Conservation (phyloP, 2,797 vertebrate genomes). For the Lagodon rhomboides region DNA sequence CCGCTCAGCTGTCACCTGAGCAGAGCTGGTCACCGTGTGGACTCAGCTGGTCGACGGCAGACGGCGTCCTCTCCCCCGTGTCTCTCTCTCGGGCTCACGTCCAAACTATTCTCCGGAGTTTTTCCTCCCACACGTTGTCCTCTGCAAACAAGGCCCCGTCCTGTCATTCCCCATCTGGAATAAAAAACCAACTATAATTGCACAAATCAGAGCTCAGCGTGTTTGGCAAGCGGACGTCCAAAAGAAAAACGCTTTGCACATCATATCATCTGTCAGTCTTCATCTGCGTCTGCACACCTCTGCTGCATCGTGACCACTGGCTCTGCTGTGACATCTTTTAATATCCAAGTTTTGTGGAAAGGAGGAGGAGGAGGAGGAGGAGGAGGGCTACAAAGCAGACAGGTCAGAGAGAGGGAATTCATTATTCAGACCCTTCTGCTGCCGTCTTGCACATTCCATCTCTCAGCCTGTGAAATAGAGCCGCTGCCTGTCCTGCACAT, state of each 20-base stretch:
- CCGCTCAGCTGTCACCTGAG: constrained; percentile 33
- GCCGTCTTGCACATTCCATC: constrained; percentile 69
- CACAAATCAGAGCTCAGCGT: constrained; percentile 54
- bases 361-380: background rate
- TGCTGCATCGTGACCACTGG: constrained; percentile 66
- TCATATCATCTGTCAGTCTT: constrained; percentile 60
- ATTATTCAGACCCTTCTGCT: constrained; percentile 78
- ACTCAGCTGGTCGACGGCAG: constrained; percentile 28
- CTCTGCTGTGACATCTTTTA: constrained; percentile 87
- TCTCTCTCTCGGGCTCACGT: constrained; percentile 6
- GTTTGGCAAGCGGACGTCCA: constrained; percentile 45
- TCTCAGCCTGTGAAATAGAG: constrained; percentile 75
- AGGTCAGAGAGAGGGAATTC: constrained; percentile 71
- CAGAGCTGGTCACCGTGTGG: constrained; percentile 35
- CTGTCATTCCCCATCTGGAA: constrained; percentile 39
- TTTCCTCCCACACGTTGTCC: constrained; percentile 24
- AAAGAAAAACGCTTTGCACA: constrained; percentile 43
- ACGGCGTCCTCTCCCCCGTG: background rate
- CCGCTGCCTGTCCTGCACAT: constrained; percentile 70
- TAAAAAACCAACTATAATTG: constrained; percentile 48
- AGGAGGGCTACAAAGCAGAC: constrained; percentile 80
- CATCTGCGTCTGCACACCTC: constrained; percentile 39
- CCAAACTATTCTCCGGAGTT: constrained; percentile 10
- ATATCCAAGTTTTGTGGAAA: constrained; percentile 86
- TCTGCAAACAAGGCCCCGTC: constrained; percentile 36